A percentile compares a stretch with the other conserved stretches of the same genome.
These are phyloP conservation scores for Scrobipalpa atriplicella DNA, from an alignment of 2,888 invertebrate species.

Conservation along the genomic window DNA sequence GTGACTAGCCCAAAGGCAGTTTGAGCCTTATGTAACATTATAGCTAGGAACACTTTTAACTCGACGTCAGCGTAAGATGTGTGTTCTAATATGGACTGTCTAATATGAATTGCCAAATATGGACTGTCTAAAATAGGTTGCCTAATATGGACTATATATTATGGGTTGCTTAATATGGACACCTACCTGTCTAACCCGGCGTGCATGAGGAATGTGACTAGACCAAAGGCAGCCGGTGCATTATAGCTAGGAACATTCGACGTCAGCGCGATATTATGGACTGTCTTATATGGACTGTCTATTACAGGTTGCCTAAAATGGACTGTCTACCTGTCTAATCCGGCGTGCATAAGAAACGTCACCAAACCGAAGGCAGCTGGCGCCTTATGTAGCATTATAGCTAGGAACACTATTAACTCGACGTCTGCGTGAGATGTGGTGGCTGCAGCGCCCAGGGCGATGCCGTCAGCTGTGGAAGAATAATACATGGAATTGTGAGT, in stretches of 20 bases:
- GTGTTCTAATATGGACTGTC: no score
- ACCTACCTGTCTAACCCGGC: background rate
- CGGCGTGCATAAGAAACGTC: slow-evolving; percentile 98
- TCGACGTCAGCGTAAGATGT: background rate
- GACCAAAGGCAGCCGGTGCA: no score
- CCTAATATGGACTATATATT: no score
- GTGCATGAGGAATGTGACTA: no score
- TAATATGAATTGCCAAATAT: no score
- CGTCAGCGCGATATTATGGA: no score
- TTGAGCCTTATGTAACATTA: no score
- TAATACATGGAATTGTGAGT: no score
- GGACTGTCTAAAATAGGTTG: no score
- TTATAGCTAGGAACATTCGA: no score
- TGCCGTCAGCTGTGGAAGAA: slow-evolving; percentile 91
- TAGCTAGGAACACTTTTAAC: background rate
- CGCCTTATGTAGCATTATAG: slow-evolving; percentile 99
- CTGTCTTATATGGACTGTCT: background rate
- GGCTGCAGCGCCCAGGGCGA: slow-evolving; percentile 98
- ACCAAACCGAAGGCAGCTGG: slow-evolving; percentile 99
- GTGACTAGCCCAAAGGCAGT: no score
- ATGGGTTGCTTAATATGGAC: no score
- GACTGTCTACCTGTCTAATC: slow-evolving; percentile 89
- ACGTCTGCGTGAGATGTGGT: slow-evolving; percentile 98
- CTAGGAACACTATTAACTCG: slow-evolving; percentile 98
- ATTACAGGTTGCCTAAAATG: background rate